phyloP scores from a whole-genome alignment of 2,888 invertebrate species.

The Cephus rjabovi region DNA sequence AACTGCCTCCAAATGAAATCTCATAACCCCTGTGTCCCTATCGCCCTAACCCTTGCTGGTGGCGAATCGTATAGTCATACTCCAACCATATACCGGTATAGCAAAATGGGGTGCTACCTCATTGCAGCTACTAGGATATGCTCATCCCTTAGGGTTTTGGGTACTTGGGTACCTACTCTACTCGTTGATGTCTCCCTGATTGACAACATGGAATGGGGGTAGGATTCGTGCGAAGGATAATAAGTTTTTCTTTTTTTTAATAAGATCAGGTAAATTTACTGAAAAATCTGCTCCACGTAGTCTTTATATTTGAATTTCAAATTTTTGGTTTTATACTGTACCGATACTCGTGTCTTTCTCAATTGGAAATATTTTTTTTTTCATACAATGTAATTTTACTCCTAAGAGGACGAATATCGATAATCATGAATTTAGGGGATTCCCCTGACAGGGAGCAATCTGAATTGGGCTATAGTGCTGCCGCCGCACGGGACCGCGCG shows the following conservation, averaged over 20 bases:
- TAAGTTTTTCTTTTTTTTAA: neutral
- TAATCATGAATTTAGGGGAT: neutral
- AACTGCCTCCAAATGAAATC: conserved; percentile 23
- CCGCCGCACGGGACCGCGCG: neutral
- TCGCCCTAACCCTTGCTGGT: neutral
- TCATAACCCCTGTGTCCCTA: conserved; percentile 27
- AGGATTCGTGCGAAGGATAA: neutral
- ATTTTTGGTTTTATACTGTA: too few species aligned
- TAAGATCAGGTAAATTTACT: neutral
- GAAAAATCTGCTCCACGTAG: neutral
- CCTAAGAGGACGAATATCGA: neutral
- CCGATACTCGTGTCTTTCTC: too few species aligned
- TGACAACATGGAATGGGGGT: conserved; percentile 36
- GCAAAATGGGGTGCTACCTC: neutral
- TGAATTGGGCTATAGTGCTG: neutral
- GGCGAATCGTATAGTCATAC: neutral
- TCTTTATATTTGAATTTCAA: neutral
- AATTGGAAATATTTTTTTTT: neutral
- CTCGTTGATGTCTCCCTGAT: conserved; percentile 48
- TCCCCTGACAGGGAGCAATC: neutral
- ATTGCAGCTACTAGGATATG: neutral
- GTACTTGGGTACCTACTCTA: neutral
- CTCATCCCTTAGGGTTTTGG: neutral
- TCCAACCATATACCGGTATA: neutral
- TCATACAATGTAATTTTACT: neutral